Base-by-base conservation (phyloP, 1,140 invertebrate genomes). In the Limonius californicus region DNA sequence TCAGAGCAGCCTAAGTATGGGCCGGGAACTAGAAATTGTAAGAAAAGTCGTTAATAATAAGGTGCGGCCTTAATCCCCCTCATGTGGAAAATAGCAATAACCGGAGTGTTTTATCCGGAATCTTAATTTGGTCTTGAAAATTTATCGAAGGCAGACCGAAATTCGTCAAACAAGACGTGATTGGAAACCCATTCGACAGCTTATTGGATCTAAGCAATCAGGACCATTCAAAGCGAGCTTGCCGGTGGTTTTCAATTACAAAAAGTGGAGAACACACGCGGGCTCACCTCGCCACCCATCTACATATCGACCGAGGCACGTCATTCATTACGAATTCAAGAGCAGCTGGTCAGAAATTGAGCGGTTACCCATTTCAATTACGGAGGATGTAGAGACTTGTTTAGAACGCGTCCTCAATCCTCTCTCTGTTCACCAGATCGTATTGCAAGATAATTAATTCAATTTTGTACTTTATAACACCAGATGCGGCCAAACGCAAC, bases 101-200 rank as follows among this genome's bases (percentile, higher is more conserved):
- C 8, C n/a, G n/a, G 3, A 6, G n/a, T 14, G 11, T 12, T 39
- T 39, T 39, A 39, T 39, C 2, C 23, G 9, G 23, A 27, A 27
- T 9, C 23, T 27, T 27, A 27, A 27, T n/a, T 27, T 9, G 23
- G 3, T 27, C 23, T 27, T 27, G 23, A 27, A 27, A 27, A 27
- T 32, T 32, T 39, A 39, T 6, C 11, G 3, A 39, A 39, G n/a
- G 3, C 35, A 39, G 11, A 2, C n/a, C 2, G 8, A 39, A 55
- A 62, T 45, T 54, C 23, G 57, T 61, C 43, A 57, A 57, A 57
- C 53, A 57, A 57, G 57, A 43, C 54, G 61, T 62, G 35, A 35
- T 57, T 57, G 61, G 57, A 62, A 62, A 62, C 56, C 54, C 15
- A 57, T 21, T 57, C 20, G 15, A 30, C 12, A 53, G 54, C 61